A percentile compares a stretch with the other conserved stretches of the same genome.
These are phyloP conservation scores for Drosophila buzzatii DNA, from an alignment of 2,888 invertebrate species.

Conservation along the genomic window DNA sequence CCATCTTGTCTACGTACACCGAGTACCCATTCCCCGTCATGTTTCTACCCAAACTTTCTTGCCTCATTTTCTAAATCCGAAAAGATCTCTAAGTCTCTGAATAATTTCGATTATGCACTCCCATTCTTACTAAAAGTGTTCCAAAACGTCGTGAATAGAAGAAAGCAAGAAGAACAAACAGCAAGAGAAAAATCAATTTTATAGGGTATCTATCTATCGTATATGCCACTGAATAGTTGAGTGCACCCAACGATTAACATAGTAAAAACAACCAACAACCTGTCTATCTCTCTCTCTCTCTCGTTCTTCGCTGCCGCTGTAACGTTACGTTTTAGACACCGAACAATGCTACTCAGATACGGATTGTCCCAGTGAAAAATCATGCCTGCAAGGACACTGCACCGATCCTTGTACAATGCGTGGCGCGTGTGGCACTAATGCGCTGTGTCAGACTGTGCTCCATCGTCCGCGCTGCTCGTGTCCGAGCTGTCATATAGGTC, in stretches of 20 bases:
- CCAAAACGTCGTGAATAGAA: slow-evolving; percentile 13
- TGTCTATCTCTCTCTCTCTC: slow-evolving; percentile 81
- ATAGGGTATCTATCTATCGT: slow-evolving; percentile 50
- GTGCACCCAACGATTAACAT: slow-evolving; percentile 78
- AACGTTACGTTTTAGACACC: slow-evolving; percentile 86
- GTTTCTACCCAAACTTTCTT: slow-evolving; percentile 43
- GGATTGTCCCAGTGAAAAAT: slow-evolving; percentile 96
- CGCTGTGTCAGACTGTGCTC: slow-evolving; percentile 93
- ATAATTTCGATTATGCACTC: slow-evolving; percentile 41
- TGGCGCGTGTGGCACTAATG: slow-evolving; percentile 95
- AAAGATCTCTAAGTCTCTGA: slow-evolving; percentile 14
- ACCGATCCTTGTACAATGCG: slow-evolving; percentile 95
- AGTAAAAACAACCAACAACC: slow-evolving; percentile 72
- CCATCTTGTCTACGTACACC: slow-evolving; percentile 39
- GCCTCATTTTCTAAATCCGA: slow-evolving; percentile 36
- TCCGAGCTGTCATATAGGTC: slow-evolving; percentile 94
- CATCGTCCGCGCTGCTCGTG: slow-evolving; percentile 95
- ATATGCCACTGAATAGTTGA: slow-evolving; percentile 65
- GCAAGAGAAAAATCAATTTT: slow-evolving; percentile 33
- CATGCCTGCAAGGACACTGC: slow-evolving; percentile 95
- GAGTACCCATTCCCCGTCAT: slow-evolving; percentile 25
- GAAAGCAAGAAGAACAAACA: slow-evolving; percentile 10
- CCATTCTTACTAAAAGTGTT: slow-evolving; percentile 22
- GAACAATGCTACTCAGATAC: slow-evolving; percentile 95
- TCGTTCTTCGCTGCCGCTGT: slow-evolving; percentile 69